Conservation (phyloP, 2,113 vertebrate genomes). For the Pycnonotus jocosus region DNA sequence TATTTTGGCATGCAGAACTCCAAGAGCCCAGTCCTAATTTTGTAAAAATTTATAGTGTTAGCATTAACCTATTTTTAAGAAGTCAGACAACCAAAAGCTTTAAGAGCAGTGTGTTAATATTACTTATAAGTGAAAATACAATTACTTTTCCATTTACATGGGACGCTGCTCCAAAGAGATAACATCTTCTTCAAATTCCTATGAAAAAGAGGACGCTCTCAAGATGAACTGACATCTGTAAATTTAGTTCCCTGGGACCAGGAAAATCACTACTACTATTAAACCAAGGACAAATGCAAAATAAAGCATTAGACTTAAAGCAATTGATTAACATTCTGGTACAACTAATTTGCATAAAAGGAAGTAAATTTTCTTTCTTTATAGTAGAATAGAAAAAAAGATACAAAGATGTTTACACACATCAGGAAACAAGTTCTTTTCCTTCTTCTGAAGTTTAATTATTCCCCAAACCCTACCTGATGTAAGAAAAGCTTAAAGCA, state of each 20-base stretch:
- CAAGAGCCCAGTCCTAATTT: constrained; percentile 94
- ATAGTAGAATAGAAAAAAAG: neutral
- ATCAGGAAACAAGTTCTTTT: neutral
- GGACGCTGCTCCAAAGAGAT: neutral
- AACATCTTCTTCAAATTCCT: neutral
- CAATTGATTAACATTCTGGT: neutral
- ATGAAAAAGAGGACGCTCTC: neutral
- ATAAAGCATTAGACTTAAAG: neutral
- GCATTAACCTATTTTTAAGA: neutral
- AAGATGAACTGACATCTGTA: neutral
- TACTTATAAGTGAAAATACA: neutral
- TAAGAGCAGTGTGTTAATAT: neutral
- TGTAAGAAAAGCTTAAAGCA: neutral
- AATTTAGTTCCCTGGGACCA: neutral
- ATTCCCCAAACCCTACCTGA: neutral
- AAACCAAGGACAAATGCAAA: neutral
- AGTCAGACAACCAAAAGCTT: neutral
- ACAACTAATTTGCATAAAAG: neutral
- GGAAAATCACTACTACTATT: neutral
- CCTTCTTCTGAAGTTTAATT: neutral
- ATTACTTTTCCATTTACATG: neutral
- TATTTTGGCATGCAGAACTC: constrained; percentile 98
- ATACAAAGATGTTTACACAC: neutral
- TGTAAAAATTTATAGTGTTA: neutral
- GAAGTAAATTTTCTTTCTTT: neutral